Percentiles rank a stretch among this genome's conserved stretches.
These are phyloP conservation scores for Megaceryle alcyon DNA, from an alignment of 2,797 vertebrate species.

Conservation along the genomic window DNA sequence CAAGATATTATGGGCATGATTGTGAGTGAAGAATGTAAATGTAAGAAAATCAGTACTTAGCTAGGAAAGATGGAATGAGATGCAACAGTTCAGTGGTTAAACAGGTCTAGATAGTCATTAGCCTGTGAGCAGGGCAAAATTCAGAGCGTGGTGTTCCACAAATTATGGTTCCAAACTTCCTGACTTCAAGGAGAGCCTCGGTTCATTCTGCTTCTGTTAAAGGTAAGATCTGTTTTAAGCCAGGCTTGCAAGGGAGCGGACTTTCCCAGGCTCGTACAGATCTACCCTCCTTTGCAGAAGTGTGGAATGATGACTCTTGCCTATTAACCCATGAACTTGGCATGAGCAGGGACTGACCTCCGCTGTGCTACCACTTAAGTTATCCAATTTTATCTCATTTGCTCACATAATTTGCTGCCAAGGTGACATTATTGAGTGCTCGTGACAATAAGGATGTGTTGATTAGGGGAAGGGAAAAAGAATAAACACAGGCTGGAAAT, in stretches of 20 bases:
- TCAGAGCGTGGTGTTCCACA: neutral
- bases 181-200: neutral
- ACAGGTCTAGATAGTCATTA: neutral
- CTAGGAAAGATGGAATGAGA: neutral
- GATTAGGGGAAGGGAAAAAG: neutral
- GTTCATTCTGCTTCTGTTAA: neutral
- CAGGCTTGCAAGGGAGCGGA: neutral
- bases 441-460: neutral
- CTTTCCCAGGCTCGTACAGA: neutral
- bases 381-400: slow-evolving; percentile 1
- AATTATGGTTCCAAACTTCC: neutral
- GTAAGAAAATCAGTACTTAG: neutral
- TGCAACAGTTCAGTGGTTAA: neutral
- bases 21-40: neutral
- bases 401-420: neutral
- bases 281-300: neutral
- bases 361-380: neutral
- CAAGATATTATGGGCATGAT: neutral
- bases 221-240: neutral
- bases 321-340: neutral
- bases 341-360: neutral
- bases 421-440: neutral
- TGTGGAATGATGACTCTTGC: neutral
- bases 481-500: neutral
- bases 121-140: neutral